Conservation (phyloP, 30 jellyfish, hydroid and myxozoan genomes). For the Turritopsis rubra region DNA sequence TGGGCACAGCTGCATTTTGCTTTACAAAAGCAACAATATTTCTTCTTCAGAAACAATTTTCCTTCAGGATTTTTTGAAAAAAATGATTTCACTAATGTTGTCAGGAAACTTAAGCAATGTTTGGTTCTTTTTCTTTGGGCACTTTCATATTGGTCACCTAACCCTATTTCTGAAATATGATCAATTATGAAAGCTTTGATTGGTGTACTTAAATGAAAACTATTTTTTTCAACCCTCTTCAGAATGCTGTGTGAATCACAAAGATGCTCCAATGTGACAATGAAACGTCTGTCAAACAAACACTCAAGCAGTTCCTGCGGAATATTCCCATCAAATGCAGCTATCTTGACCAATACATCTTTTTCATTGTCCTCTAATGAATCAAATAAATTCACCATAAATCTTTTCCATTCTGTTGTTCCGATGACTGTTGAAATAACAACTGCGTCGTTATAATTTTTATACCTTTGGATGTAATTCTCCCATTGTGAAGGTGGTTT, state of each 20-base stretch:
- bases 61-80: not conserved
- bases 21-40: not conserved
- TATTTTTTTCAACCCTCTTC: not conserved
- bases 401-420: slow-evolving; percentile 1
- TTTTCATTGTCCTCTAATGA: slow-evolving; percentile 16
- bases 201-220: not conserved
- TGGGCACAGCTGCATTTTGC: not conserved
- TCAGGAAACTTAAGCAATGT: not conserved
- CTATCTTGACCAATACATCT: slow-evolving; percentile 5
- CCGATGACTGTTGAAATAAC: not conserved
- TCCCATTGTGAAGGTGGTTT: not conserved
- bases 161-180: not conserved
- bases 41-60: too few relatives aligned
- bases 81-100: not conserved
- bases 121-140: not conserved
- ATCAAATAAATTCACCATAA: slow-evolving; percentile 20
- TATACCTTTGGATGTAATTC: not conserved
- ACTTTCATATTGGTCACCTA: not conserved
- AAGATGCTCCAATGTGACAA: not conserved
- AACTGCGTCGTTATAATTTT: not conserved
- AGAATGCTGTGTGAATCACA: slow-evolving; percentile 18
- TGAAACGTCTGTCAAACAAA: not conserved
- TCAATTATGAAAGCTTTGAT: slow-evolving; percentile 12
- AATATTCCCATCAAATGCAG: slow-evolving; percentile 8
- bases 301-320: not conserved